Evolutionary conservation across 2,888 invertebrate species (phyloP).

Genomic region (Philhelius pedissequus): DNA sequence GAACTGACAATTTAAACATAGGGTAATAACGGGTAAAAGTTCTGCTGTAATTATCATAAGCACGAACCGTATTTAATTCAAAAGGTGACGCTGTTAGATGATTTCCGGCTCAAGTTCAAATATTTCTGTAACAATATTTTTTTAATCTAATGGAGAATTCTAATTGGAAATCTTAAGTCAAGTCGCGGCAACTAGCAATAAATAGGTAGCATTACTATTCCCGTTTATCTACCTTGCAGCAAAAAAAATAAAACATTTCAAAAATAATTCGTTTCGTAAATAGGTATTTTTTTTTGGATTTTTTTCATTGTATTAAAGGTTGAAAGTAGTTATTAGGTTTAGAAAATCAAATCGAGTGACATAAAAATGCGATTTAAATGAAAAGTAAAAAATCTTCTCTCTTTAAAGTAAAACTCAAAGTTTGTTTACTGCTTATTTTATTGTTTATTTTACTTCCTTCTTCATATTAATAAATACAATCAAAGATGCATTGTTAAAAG

Average conservation of each 20-base stretch:
- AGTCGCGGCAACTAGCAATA: no score
- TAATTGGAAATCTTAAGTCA: neutral
- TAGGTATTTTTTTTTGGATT: no score
- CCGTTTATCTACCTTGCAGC: no score
- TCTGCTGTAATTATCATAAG: neutral
- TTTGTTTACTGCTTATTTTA: neutral
- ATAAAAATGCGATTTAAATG: neutral
- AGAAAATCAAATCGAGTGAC: neutral
- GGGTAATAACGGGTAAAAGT: no score
- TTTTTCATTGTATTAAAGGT: no score
- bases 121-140: neutral
- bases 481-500: constrained; percentile 5
- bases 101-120: neutral
- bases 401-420: neutral
- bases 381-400: neutral
- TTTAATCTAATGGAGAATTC: no score
- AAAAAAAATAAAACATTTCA: no score
- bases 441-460: constrained; percentile 2
- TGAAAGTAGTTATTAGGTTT: no score
- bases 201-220: no score
- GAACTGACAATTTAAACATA: no score
- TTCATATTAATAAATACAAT: constrained; percentile 5
- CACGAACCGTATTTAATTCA: neutral
- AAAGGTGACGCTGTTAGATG: neutral
- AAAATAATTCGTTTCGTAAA: no score